A percentile compares a stretch with the other conserved stretches of the same genome.
phyloP scores from a whole-genome alignment of 2,888 invertebrate species.

The Thumatha senex region DNA sequence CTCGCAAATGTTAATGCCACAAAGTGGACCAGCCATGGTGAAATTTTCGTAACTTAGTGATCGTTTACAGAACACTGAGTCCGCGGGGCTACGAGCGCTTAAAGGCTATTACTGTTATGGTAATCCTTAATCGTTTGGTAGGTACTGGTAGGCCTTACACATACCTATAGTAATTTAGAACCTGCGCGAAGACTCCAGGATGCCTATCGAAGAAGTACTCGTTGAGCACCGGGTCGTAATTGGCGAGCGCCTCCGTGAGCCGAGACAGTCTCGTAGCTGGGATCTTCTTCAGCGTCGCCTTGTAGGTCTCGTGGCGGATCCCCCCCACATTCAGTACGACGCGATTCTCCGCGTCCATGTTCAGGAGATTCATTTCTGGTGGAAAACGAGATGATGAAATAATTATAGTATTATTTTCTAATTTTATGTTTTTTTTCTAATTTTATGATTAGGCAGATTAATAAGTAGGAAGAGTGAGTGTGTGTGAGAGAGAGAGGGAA shows the following conservation, averaged over 20 bases:
- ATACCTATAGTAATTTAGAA: constrained; percentile 97
- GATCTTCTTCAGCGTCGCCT: constrained; percentile 98
- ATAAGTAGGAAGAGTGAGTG: no score
- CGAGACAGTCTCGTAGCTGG: constrained; percentile 97
- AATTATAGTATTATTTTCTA: neutral
- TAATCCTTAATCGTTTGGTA: no score
- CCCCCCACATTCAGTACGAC: constrained; percentile 99
- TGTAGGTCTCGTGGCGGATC: constrained; percentile 98
- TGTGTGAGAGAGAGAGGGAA: no score
- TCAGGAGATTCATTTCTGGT: constrained; percentile 92
- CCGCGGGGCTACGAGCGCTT: no score
- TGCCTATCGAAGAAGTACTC: constrained; percentile 99
- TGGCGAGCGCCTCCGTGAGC: constrained; percentile 97
- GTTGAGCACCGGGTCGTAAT: constrained; percentile 99
- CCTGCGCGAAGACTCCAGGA: constrained; percentile 98
- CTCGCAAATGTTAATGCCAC: no score
- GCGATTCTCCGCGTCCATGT: constrained; percentile 99
- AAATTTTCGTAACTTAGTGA: no score
- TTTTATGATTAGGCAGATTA: no score
- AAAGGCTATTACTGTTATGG: no score
- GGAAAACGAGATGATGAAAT: neutral
- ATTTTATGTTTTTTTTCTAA: no score
- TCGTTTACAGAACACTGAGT: no score
- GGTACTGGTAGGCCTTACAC: constrained; percentile 2
- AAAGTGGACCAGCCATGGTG: no score